Conservation (phyloP, 2,113 vertebrate genomes). For the Jacana jacana region DNA sequence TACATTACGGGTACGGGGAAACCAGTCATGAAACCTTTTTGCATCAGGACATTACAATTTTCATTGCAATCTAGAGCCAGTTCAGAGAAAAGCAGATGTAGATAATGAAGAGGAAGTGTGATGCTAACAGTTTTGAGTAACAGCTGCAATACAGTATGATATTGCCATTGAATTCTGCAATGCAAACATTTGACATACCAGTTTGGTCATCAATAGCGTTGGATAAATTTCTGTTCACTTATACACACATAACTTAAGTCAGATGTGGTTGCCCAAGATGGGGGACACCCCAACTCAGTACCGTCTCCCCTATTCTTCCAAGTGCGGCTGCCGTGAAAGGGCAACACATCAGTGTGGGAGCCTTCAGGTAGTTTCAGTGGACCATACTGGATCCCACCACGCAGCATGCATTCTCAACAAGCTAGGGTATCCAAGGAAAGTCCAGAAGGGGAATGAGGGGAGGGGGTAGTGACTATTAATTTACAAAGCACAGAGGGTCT, state of each 20-base stretch:
- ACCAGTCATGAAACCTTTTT: background rate
- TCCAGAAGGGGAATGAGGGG: background rate
- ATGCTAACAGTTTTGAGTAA: background rate
- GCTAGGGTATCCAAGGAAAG: background rate
- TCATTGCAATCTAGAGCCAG: background rate
- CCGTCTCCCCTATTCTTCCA: background rate
- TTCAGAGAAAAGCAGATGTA: background rate
- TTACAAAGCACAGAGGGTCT: background rate
- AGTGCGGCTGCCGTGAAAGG: background rate
- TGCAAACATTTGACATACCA: background rate
- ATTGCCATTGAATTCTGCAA: background rate
- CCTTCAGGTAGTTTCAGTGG: background rate
- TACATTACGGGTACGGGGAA: background rate
- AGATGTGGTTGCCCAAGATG: background rate
- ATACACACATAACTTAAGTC: background rate
- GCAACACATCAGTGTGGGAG: background rate
- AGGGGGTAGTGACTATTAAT: background rate
- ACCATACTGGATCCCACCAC: background rate
- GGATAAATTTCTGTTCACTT: background rate
- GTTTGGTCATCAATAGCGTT: background rate
- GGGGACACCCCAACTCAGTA: background rate
- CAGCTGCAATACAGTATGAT: too few relatives aligned
- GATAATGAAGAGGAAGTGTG: background rate
- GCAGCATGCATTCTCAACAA: accelerated
- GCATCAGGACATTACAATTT: background rate